Evolutionary conservation across 2,797 vertebrate genomes (phyloP).

Genomic region (Benthosema pterotum): DNA sequence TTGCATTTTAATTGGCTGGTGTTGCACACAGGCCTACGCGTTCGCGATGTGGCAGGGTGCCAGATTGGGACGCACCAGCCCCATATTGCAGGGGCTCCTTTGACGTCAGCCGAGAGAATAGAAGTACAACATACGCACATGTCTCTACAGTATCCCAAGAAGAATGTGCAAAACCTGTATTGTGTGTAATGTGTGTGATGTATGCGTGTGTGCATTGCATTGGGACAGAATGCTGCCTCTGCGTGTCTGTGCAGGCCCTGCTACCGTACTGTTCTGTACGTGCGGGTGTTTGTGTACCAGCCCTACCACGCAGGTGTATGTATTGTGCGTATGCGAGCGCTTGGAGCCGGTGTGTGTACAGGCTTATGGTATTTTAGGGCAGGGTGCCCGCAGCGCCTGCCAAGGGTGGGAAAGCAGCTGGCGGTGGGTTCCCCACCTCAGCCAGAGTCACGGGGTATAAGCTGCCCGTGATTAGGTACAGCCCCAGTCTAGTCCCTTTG

Average conservation of each 20-base stretch:
- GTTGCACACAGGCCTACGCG: background rate
- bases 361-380: constrained; percentile 14
- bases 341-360: constrained; percentile 5
- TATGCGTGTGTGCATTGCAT: background rate
- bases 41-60: background rate
- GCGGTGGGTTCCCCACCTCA: constrained; percentile 63
- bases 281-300: background rate
- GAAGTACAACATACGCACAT: no score
- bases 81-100: constrained; percentile 1
- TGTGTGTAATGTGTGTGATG: background rate
- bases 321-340: background rate
- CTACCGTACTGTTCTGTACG: background rate
- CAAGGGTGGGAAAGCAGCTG: constrained; percentile 59
- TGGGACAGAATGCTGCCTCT: background rate
- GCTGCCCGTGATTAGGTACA: constrained; percentile 51
- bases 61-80: constrained; percentile 4
- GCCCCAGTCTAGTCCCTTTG: constrained; percentile 45
- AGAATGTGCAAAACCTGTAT: background rate
- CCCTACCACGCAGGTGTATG: background rate
- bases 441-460: constrained; percentile 51
- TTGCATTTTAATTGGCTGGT: no score
- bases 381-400: constrained; percentile 28
- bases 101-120: background rate
- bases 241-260: background rate
- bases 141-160: no score